Evolutionary conservation across 2,797 vertebrate genomes (phyloP).

Genomic region (Neostethus bicornis): DNA sequence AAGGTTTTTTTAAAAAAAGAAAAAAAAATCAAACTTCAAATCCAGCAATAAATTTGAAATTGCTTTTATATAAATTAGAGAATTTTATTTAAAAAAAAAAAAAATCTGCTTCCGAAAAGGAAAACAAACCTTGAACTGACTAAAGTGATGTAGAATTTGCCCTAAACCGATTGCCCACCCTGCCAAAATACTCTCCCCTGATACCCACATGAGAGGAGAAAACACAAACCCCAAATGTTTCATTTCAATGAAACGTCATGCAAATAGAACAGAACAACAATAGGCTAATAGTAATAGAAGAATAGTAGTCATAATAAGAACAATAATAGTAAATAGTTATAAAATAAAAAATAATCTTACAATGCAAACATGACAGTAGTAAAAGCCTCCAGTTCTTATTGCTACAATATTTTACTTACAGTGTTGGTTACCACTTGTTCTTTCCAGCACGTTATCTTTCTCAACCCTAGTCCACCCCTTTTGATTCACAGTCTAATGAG

Average conservation of each 20-base stretch:
- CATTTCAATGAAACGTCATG: conserved; percentile 85
- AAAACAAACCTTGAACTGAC: conserved; percentile 55
- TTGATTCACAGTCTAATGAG: conserved; percentile 82
- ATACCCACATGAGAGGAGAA: conserved; percentile 74
- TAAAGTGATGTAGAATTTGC: conserved; percentile 55
- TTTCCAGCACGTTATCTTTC: conserved; percentile 59
- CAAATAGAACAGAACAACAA: conserved; percentile 86
- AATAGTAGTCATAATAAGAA: conserved; percentile 81
- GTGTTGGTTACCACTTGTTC: conserved; percentile 76
- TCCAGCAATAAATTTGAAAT: conserved; percentile 56
- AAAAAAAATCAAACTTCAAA: conserved; percentile 42
- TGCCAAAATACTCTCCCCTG: conserved; percentile 40
- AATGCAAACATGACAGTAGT: conserved; percentile 87
- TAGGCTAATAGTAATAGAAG: conserved; percentile 83
- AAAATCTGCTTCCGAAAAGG: conserved; percentile 38
- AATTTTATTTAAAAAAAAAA: conserved; percentile 68
- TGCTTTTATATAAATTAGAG: conserved; percentile 71
- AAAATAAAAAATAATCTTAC: conserved; percentile 87
- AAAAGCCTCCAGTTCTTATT: conserved; percentile 87
- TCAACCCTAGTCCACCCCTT: conserved; percentile 60
- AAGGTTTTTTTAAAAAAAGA: conserved; percentile 47
- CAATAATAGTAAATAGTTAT: conserved; percentile 82
- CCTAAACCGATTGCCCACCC: conserved; percentile 57
- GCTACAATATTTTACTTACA: conserved; percentile 86
- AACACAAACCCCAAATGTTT: conserved; percentile 80